These are phyloP conservation scores for Ammodytes marinus DNA, from an alignment of 2,113 vertebrate genomes.

Conservation along the genomic window DNA sequence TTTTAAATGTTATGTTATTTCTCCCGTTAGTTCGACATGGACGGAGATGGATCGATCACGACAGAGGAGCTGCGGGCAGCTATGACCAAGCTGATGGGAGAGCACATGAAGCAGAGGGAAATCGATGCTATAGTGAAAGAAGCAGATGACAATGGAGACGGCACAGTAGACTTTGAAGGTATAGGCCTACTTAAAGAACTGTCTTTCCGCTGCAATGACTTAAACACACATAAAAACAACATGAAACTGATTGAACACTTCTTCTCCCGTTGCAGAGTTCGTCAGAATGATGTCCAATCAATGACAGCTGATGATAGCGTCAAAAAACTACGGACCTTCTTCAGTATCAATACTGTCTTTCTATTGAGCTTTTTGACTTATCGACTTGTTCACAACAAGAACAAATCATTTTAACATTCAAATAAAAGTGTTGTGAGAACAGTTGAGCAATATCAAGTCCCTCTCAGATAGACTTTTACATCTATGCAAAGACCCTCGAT, in stretches of 20 bases:
- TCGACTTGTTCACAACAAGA: not conserved
- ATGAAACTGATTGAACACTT: not conserved
- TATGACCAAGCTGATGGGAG: conserved; percentile 89
- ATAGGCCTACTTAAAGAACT: not conserved
- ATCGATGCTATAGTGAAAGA: conserved; percentile 88
- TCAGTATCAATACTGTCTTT: not conserved
- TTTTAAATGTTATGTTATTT: not conserved
- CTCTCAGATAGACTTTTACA: conserved; percentile 31
- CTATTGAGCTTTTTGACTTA: not conserved
- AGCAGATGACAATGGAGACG: conserved; percentile 89
- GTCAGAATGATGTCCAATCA: conserved; percentile 83
- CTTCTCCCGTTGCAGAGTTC: conserved; percentile 73
- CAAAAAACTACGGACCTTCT: not conserved
- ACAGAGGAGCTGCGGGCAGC: conserved; percentile 86
- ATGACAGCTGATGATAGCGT: conserved; percentile 42
- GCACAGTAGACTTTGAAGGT: conserved; percentile 93
- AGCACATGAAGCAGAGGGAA: conserved; percentile 84
- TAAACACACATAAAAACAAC: not conserved
- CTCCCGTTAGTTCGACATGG: conserved; percentile 87
- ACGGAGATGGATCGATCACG: conserved; percentile 90
- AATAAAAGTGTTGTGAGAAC: conserved; percentile 13
- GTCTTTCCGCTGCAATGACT: not conserved
- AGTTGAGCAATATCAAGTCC: conserved; percentile 16
- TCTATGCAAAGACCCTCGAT: conserved; percentile 49
- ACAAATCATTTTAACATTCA: not conserved